Base-by-base conservation (phyloP, 2,888 invertebrate genomes). In the Glyphotaelius pellucidus region DNA sequence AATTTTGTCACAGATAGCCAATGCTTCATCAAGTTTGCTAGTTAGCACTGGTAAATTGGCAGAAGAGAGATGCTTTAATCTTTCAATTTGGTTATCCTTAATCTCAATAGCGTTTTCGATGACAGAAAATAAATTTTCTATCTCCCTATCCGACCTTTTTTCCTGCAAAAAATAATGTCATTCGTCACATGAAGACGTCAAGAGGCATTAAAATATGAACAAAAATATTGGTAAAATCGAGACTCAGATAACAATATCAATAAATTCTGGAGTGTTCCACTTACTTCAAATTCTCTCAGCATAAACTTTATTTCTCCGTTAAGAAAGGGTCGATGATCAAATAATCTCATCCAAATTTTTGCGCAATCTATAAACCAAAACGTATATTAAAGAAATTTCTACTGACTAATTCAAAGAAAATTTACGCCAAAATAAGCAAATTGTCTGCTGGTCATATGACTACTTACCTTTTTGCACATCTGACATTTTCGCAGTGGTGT, bases 241-340 rank as follows among this genome's bases (percentile, higher is more conserved):
- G 2, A n/a, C 25, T 12, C 42, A 30, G 81, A 25, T 94, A 35
- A 79, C 86, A 94, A 93, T 93, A 90, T 93, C 92, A 92, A 94
- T 95, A 96, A 31, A 32, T 86, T 42, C 19, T 38, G 38, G 35
- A 42, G 42, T 47, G 30, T 47, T 25, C 38, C n/a, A 86, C 85
- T 86, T 86, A 86, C 85, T 86, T 86, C 85, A 42, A 86, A 86
- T 86, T 98, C 98, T 94, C 97, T 97, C 9, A 98, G 95, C 95
- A 98, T 97, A 95, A 97, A 97, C 94, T 97, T 97, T 93, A 98
- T 97, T 97, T 99, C 99, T 91, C 98, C 98, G 95, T 97, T 98
- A 92, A 98, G 95, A 95, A 98, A 98, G 79, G 98, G 98, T 93
- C 97, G 97, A 94, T 99, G 99, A 95, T 99, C 98, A 95, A 99